Evolutionary conservation across 2,113 vertebrate genomes (phyloP).

Genomic region (Steatornis caripensis): DNA sequence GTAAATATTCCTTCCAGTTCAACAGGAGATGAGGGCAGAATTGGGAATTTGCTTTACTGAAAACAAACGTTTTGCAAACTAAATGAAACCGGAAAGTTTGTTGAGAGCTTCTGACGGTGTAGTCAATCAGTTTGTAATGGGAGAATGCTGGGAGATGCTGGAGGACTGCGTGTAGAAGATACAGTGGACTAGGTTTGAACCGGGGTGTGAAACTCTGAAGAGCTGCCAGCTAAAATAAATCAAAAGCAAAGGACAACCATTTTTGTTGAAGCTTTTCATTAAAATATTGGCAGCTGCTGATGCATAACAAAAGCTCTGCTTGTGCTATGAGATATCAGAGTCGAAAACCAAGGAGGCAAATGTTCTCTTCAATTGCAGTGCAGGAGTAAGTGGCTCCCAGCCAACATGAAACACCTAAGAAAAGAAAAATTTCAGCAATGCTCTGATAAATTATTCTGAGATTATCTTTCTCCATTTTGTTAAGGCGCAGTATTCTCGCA

Average conservation of each 20-base stretch:
- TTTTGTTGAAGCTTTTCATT: slow-evolving; percentile 50
- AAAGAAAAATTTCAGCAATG: neutral
- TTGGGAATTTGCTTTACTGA: neutral
- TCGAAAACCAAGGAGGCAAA: slow-evolving; percentile 36
- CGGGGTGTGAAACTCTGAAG: neutral
- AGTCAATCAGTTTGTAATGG: slow-evolving; percentile 3
- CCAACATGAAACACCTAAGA: slow-evolving; percentile 17
- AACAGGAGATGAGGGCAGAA: neutral
- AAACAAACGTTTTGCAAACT: neutral
- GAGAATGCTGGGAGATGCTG: neutral
- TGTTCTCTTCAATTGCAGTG: slow-evolving; percentile 31
- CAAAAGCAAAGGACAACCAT: slow-evolving; percentile 32
- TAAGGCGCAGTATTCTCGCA: neutral
- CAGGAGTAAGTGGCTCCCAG: slow-evolving; percentile 37
- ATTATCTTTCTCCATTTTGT: neutral
- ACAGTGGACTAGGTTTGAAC: slow-evolving; percentile 1
- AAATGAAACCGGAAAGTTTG: neutral
- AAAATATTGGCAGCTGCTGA: slow-evolving; percentile 64
- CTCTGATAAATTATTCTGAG: neutral
- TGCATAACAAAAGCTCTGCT: slow-evolving; percentile 64
- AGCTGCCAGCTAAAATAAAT: slow-evolving; percentile 40
- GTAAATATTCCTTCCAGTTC: neutral
- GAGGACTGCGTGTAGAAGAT: neutral
- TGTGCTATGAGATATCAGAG: slow-evolving; percentile 42
- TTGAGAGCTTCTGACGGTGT: neutral